Evolutionary conservation across 2,888 invertebrate genomes (phyloP).

Genomic region (Agriopis leucophaearia): DNA sequence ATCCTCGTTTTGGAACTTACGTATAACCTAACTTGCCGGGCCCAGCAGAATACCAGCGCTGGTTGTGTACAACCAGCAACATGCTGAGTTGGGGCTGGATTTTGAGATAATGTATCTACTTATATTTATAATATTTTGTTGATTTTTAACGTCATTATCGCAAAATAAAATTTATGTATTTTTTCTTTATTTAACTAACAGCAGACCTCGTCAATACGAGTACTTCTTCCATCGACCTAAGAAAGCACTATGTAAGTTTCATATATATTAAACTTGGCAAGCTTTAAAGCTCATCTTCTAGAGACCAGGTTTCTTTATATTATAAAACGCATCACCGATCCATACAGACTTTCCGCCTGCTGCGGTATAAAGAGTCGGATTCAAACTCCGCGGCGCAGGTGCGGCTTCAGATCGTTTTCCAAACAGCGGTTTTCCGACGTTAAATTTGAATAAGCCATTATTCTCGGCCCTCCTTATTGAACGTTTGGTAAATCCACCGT

Average conservation of each 20-base stretch:
- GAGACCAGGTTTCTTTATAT: background rate
- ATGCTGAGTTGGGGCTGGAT: too few relatives aligned
- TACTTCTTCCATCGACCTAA: background rate
- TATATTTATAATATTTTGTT: too few relatives aligned
- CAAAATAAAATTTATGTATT: too few relatives aligned
- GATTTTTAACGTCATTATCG: too few relatives aligned
- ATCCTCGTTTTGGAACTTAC: too few relatives aligned
- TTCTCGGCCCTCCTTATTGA: slow-evolving; percentile 59
- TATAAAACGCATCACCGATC: slow-evolving; percentile 8
- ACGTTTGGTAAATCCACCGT: slow-evolving; percentile 58
- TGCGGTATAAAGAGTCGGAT: slow-evolving; percentile 10
- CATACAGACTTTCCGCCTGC: background rate
- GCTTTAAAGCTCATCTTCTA: too few relatives aligned
- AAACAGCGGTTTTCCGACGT: slow-evolving; percentile 70
- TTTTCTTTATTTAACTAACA: too few relatives aligned
- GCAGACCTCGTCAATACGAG: background rate
- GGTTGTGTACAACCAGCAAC: too few relatives aligned
- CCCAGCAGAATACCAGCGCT: too few relatives aligned
- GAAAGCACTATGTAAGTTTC: background rate
- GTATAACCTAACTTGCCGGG: too few relatives aligned
- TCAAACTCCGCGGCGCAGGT: slow-evolving; percentile 38
- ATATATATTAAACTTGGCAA: too few relatives aligned
- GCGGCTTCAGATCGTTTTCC: slow-evolving; percentile 73
- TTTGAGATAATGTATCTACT: too few relatives aligned
- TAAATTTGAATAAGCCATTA: slow-evolving; percentile 83